Base-by-base conservation (phyloP, 2,888 invertebrate genomes). In the Tiliacea citrago region DNA sequence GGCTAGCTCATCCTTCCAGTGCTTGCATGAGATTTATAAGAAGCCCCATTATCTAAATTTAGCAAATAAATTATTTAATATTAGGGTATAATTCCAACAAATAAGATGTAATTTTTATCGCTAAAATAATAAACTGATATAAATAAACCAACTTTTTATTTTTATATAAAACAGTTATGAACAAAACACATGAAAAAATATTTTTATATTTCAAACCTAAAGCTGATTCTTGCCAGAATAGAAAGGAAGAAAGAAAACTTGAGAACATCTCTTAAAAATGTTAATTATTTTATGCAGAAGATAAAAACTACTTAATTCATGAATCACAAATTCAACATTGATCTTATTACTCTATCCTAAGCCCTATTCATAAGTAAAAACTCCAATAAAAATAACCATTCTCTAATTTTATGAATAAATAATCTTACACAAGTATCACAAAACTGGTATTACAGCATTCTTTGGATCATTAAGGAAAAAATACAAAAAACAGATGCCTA, bases 41-140 rank as follows among this genome's bases (percentile, higher is more conserved):
- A 91, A 89, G 94, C 94, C 94, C 94, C 94, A 93, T 93, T 90
- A 91, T 93, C 90, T 93, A 93, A 92, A 93, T 92, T 92, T 93
- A 94, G 94, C 87, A 90, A 91, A 91, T 94, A 94, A 94, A 94
- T 94, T 94, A 95, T 95, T 95, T 95, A 93, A 93, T 93, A 89
- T 90, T 94, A 94, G 93, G 93, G 86, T 92, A 88, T 91, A 91
- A 92, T 91, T 92, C 92, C 92, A 93, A 86, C 90, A 91, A 89
- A 86, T 94, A 93, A 93, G 92, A 92, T 94, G 92, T 94, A 94
- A 93, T 94, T 93, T 93, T 94, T 94, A 94, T 94, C 90, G 91
- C 93, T 93, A 93, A 93, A 95, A 92, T 92, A 95, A 93, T 92
- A 93, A 94, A 91, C 86, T 87, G 83, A 83, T 87, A 87, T 84